A percentile compares a stretch with the other conserved stretches of the same genome.
phyloP scores from a whole-genome alignment of 2,113 vertebrate genomes.

The Oxyura jamaicensis region DNA sequence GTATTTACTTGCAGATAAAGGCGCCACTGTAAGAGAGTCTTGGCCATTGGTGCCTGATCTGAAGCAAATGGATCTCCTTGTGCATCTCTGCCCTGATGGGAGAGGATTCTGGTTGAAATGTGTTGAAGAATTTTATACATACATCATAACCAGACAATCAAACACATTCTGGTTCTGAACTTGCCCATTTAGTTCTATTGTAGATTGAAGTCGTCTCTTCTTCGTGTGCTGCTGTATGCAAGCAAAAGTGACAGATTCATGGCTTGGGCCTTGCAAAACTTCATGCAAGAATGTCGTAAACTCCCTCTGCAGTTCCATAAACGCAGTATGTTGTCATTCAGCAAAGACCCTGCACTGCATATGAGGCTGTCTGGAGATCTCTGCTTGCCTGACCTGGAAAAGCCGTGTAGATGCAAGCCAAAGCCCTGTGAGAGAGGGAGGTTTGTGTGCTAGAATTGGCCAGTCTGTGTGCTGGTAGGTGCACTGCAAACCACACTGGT shows the following conservation, averaged over 20 bases:
- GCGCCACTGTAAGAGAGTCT: neutral
- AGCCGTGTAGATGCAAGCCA: neutral
- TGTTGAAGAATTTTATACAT: neutral
- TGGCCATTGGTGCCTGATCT: neutral
- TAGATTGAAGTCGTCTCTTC: neutral
- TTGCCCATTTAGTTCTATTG: neutral
- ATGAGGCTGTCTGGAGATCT: neutral
- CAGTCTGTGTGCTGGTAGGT: neutral
- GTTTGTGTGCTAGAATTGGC: neutral
- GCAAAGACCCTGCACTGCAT: neutral
- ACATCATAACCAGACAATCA: neutral
- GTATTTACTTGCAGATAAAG: neutral
- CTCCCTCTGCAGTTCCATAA: neutral
- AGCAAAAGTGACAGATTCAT: slow-evolving; percentile 9
- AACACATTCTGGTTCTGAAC: neutral
- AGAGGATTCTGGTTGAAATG: neutral
- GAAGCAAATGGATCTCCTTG: neutral
- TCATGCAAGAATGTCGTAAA: slow-evolving; percentile 16
- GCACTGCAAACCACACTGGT: neutral
- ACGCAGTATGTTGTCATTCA: neutral
- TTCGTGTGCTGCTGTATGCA: neutral
- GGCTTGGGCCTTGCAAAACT: neutral
- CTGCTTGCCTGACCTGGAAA: neutral
- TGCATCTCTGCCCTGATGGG: neutral
- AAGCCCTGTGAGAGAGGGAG: neutral